Conservation (phyloP, 2,797 vertebrate genomes). For the Eleutherodactylus coqui region DNA sequence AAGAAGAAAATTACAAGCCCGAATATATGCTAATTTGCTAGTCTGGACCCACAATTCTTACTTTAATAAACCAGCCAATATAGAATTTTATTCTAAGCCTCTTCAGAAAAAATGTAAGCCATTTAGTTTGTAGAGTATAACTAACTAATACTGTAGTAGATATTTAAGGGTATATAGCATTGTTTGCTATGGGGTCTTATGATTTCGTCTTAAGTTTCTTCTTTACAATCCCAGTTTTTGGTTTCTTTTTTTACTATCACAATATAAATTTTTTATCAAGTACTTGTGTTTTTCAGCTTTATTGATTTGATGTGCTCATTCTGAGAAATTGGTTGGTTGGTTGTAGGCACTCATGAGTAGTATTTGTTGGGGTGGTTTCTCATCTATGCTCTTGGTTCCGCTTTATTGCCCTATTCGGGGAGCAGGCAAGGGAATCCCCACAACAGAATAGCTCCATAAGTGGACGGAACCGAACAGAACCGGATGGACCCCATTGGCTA, state of each 20-base stretch:
- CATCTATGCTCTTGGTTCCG: too few relatives aligned
- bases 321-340: background rate
- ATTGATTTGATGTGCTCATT: background rate
- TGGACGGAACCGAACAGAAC: too few relatives aligned
- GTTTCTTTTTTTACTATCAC: too few relatives aligned
- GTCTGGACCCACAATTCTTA: background rate
- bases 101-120: too few relatives aligned
- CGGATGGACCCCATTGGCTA: too few relatives aligned
- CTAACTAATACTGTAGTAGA: background rate
- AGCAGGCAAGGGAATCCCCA: too few relatives aligned
- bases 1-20: background rate
- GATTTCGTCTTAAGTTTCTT: background rate
- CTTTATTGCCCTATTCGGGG: too few relatives aligned
- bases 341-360: background rate
- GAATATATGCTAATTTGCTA: background rate
- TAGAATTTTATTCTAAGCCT: background rate
- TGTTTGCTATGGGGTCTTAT: background rate
- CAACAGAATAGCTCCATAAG: too few relatives aligned
- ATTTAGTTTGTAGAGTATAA: background rate
- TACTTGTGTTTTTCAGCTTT: background rate
- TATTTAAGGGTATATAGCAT: background rate
- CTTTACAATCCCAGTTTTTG: too few relatives aligned
- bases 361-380: background rate
- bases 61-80: background rate
- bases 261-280: background rate